Conservation (phyloP, 2,113 vertebrate species). For the Pluvianellus socialis region DNA sequence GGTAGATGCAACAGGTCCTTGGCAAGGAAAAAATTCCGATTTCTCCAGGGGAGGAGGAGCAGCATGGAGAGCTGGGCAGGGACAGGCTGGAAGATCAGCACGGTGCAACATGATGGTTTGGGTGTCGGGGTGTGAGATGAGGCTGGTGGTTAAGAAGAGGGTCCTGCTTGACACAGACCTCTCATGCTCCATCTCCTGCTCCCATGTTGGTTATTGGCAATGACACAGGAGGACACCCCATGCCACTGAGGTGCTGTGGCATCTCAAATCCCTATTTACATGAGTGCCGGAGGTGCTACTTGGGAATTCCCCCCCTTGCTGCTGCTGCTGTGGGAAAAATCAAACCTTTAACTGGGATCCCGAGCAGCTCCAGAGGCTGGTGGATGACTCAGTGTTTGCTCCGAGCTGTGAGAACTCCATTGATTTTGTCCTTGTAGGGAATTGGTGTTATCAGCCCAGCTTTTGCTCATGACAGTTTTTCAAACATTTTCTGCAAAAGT, state of each 20-base stretch:
- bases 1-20: not conserved
- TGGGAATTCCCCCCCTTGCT: not conserved
- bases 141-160: not conserved
- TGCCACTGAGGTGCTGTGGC: rapidly evolving
- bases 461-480: not conserved
- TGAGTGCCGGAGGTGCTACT: not conserved
- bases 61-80: not conserved
- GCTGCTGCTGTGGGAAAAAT: not conserved
- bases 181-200: not conserved
- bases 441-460: not conserved
- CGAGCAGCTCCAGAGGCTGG: not conserved
- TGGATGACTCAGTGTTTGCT: not conserved
- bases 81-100: rapidly evolving
- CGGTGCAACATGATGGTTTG: rapidly evolving
- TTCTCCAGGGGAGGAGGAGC: not conserved
- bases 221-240: rapidly evolving
- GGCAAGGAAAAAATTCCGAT: not conserved
- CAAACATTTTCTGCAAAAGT: not conserved
- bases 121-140: rapidly evolving
- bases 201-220: rapidly evolving
- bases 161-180: not conserved
- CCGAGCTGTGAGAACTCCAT: not conserved
- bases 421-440: not conserved
- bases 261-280: not conserved
- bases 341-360: not conserved